Evolutionary conservation across 2,797 vertebrate genomes (phyloP).

Genomic region (Crenuchus spilurus): DNA sequence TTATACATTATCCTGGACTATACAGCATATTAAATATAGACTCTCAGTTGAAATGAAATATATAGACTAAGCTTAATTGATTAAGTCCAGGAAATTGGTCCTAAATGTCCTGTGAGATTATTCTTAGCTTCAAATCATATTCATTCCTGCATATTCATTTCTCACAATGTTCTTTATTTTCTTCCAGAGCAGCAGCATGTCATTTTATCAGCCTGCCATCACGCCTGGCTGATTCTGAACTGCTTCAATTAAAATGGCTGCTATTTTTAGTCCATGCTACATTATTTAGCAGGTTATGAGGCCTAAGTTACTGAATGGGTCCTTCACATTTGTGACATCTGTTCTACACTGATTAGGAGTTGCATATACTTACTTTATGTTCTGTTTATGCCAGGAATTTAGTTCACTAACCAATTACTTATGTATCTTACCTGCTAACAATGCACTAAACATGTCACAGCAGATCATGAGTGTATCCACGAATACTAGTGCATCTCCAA

Average conservation of each 20-base stretch:
- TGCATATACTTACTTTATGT: neutral
- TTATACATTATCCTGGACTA: too few relatives aligned
- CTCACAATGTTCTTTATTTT: neutral
- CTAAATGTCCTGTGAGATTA: neutral
- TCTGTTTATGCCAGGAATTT: too few relatives aligned
- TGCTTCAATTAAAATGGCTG: conserved; percentile 18
- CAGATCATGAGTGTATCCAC: too few relatives aligned
- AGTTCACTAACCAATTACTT: too few relatives aligned
- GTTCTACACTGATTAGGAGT: neutral
- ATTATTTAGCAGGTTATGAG: conserved; percentile 34
- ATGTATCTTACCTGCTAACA: too few relatives aligned
- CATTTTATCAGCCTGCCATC: conserved; percentile 6
- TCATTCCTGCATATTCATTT: neutral
- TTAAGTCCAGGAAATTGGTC: neutral
- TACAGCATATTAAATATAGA: too few relatives aligned
- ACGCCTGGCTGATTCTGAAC: conserved; percentile 17
- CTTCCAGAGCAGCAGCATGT: neutral
- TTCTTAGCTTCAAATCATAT: neutral
- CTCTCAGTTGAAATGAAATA: too few relatives aligned
- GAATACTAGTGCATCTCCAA: too few relatives aligned
- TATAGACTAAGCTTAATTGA: neutral
- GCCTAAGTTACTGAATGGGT: neutral
- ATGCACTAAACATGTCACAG: too few relatives aligned
- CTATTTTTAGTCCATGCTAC: conserved; percentile 30
- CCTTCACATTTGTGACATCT: neutral